These are phyloP conservation scores for Cetonia aurata DNA, from an alignment of 2,888 invertebrate genomes.

Conservation along the genomic window DNA sequence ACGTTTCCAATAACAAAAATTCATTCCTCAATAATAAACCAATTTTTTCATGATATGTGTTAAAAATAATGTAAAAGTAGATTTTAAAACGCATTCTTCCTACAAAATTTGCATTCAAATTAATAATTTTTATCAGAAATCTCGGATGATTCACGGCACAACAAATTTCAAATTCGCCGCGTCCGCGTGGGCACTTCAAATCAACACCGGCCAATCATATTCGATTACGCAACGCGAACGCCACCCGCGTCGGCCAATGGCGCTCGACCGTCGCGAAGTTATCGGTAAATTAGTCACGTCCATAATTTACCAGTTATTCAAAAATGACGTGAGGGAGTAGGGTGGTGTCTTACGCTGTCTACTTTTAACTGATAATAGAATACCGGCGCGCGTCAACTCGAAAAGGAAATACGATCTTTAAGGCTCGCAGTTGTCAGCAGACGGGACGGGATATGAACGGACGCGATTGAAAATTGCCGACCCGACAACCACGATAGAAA, in stretches of 20 bases:
- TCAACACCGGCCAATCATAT: slow-evolving; percentile 1
- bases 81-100: no score
- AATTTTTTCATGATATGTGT: no score
- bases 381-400: neutral
- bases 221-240: neutral
- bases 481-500: neutral
- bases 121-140: no score
- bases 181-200: neutral
- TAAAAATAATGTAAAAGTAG: no score
- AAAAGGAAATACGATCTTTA: slow-evolving; percentile 3
- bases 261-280: slow-evolving; percentile 20
- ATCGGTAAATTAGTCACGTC: slow-evolving; percentile 36
- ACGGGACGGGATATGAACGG: slow-evolving; percentile 1
- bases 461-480: neutral
- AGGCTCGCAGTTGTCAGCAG: neutral
- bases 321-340: slow-evolving; percentile 45
- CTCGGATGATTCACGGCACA: no score
- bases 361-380: slow-evolving; percentile 9
- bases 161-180: no score
- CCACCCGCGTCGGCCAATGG: slow-evolving; percentile 2
- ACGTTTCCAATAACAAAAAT: no score
- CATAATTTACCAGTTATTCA: slow-evolving; percentile 33
- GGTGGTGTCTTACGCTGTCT: slow-evolving; percentile 32
- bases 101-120: no score
- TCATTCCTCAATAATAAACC: no score